phyloP scores from a whole-genome alignment of 2,113 vertebrate genomes.

The Donacobius atricapilla region DNA sequence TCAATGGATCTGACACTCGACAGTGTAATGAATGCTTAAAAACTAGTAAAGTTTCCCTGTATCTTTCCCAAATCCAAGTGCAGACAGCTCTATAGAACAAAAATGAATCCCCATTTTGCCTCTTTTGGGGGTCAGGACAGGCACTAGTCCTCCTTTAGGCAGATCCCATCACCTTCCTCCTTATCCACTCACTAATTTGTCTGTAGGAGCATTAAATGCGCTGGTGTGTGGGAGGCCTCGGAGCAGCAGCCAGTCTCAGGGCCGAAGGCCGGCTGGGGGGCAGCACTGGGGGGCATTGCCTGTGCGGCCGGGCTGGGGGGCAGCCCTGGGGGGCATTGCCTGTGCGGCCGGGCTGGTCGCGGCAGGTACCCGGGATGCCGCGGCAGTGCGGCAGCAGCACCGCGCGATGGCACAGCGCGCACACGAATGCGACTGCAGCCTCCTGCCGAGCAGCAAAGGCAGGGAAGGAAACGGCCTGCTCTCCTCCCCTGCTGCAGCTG shows the following conservation, averaged over 20 bases:
- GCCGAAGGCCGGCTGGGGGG: background rate
- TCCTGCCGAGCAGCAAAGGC: background rate
- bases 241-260: background rate
- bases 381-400: background rate
- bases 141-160: background rate
- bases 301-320: background rate
- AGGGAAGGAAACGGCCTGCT: accelerated
- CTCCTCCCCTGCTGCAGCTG: background rate
- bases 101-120: background rate
- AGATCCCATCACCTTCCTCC: background rate
- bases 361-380: accelerated
- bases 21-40: background rate
- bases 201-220: accelerated
- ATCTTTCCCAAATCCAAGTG: background rate
- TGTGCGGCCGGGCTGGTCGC: background rate
- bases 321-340: too few relatives aligned
- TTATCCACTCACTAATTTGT: background rate
- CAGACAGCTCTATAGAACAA: background rate
- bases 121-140: background rate
- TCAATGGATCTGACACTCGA: accelerated
- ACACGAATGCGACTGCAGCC: background rate
- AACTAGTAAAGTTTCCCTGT: background rate
- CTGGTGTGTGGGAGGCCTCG: accelerated
- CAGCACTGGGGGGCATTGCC: accelerated
- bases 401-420: conserved; percentile 21